These are phyloP conservation scores for Brachionus rotundiformis DNA, from an alignment of 1,140 invertebrate species.

Conservation along the genomic window DNA sequence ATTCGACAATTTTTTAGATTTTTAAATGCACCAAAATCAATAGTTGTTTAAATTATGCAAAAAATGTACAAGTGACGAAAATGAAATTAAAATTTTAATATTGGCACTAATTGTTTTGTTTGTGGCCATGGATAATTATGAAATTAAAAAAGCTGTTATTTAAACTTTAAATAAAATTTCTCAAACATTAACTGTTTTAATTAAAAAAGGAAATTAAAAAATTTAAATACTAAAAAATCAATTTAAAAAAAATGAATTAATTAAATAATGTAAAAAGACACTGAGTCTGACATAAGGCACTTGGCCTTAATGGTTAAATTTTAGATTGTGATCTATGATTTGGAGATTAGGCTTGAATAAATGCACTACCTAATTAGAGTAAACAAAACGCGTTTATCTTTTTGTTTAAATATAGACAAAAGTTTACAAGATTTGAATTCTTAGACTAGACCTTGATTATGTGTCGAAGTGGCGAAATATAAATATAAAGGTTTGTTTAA, in stretches of 20 bases:
- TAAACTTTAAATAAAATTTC: not conserved
- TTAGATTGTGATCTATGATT: not conserved
- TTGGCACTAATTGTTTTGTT: not conserved
- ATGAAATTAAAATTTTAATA: not conserved
- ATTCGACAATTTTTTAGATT: not conserved
- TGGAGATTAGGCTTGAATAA: not conserved
- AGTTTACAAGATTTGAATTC: not conserved
- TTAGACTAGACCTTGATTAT: not conserved
- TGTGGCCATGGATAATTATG: no score
- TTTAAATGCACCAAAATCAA: not conserved
- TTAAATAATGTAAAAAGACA: no score
- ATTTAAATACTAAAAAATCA: not conserved
- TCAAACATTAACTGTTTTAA: no score
- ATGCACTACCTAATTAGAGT: not conserved
- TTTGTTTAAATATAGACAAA: not conserved
- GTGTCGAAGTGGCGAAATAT: not conserved
- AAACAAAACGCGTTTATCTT: constrained; percentile 13
- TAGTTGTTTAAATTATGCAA: not conserved
- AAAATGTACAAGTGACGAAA: not conserved
- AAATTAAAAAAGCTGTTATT: not conserved
- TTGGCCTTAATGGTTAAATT: not conserved
- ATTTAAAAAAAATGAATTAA: no score
- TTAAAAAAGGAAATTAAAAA: not conserved
- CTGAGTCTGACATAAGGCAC: no score
- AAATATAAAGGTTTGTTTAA: not conserved